A percentile compares a stretch with the other conserved stretches of the same genome.
Conservation (phyloP, 2,888 invertebrate species). For the Drosophila borealis region DNA sequence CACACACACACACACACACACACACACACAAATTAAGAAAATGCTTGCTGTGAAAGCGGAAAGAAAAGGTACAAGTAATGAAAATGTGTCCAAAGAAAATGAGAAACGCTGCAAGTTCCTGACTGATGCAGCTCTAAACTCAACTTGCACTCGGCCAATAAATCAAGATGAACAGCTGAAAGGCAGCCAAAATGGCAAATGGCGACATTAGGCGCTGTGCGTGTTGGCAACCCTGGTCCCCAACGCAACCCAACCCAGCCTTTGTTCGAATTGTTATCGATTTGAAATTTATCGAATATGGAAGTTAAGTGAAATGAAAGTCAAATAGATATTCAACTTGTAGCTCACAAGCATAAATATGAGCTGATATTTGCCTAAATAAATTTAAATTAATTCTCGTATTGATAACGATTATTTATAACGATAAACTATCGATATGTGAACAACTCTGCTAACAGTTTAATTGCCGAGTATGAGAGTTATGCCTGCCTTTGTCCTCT, state of each 20-base stretch:
- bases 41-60: conserved; percentile 21
- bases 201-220: conserved; percentile 27
- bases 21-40: conserved; percentile 59
- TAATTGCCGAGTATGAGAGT: too few species aligned
- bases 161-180: conserved; percentile 46
- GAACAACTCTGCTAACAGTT: too few species aligned
- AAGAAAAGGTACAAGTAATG: conserved; percentile 55
- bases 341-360: too few species aligned
- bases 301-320: not conserved
- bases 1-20: conserved; percentile 10
- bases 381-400: too few species aligned
- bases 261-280: conserved; percentile 1
- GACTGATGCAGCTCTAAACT: conserved; percentile 25
- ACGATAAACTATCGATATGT: too few species aligned
- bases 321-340: too few species aligned
- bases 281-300: not conserved
- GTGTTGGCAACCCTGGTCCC: not conserved
- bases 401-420: too few species aligned
- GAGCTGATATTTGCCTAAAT: too few species aligned
- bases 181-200: conserved; percentile 13
- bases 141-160: conserved; percentile 51
- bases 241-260: too few species aligned
- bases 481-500: too few species aligned
- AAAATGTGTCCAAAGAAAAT: conserved; percentile 27
- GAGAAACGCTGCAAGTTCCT: not conserved